These are phyloP conservation scores for Pasiphila rectangulata DNA, from an alignment of 2,888 invertebrate genomes.

Conservation along the genomic window DNA sequence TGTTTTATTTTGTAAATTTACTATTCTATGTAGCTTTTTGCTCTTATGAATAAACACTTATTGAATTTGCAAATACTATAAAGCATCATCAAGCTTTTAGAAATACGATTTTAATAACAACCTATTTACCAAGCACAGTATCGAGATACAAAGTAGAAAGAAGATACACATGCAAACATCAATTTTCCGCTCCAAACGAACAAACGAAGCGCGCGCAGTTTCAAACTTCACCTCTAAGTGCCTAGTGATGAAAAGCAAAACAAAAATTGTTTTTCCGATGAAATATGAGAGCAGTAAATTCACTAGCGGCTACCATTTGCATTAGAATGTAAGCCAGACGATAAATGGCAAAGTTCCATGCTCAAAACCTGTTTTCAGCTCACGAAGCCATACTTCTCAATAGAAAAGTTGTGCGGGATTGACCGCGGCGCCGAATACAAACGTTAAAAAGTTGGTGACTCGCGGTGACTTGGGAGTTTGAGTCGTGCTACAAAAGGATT, in stretches of 20 bases:
- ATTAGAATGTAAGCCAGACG: not conserved
- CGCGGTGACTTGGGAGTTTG: conserved; percentile 11
- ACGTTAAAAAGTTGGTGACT: conserved; percentile 25
- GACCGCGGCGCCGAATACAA: conserved; percentile 21
- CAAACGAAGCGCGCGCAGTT: too few relatives aligned
- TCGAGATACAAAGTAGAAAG: too few relatives aligned
- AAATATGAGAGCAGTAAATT: conserved; percentile 1
- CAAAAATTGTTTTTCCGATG: not conserved
- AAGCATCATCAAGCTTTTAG: too few relatives aligned
- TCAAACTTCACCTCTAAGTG: not conserved
- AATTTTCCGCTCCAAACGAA: too few relatives aligned
- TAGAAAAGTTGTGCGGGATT: conserved; percentile 15
- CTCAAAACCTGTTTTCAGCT: conserved; percentile 1
- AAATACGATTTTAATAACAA: too few relatives aligned
- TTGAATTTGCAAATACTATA: too few relatives aligned
- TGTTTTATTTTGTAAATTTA: too few relatives aligned
- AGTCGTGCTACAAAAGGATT: conserved; percentile 14
- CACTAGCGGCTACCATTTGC: not conserved
- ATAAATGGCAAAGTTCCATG: conserved; percentile 7
- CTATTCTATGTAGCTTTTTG: too few relatives aligned
- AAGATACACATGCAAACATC: too few relatives aligned
- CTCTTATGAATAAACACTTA: too few relatives aligned
- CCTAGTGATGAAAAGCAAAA: conserved; percentile 1
- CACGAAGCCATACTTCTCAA: not conserved
- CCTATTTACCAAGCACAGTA: too few relatives aligned